These are phyloP conservation scores for Drosophila albomicans DNA, from an alignment of 1,140 invertebrate genomes.

Conservation along the genomic window DNA sequence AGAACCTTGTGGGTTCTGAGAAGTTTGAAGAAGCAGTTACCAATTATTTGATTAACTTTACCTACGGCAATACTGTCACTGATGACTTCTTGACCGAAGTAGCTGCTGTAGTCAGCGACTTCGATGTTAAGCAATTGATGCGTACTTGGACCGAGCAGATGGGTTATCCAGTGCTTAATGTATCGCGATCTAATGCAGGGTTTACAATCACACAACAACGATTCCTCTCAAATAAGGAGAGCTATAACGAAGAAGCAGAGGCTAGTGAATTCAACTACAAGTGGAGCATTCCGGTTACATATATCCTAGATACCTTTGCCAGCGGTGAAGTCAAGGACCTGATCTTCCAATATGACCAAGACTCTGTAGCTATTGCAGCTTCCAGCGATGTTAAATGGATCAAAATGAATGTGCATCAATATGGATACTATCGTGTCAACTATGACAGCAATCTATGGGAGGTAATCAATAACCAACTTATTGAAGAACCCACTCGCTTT, in stretches of 20 bases:
- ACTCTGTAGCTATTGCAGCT: constrained; percentile 16
- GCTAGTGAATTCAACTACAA: constrained; percentile 88
- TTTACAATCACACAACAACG: constrained; percentile 89
- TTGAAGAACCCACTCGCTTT: constrained; percentile 83
- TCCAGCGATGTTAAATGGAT: constrained; percentile 87
- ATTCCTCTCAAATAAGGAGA: constrained; percentile 89
- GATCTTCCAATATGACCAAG: constrained; percentile 68
- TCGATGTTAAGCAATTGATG: constrained; percentile 90
- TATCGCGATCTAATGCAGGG: constrained; percentile 84
- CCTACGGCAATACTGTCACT: constrained; percentile 92
- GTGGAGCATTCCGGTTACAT: constrained; percentile 94
- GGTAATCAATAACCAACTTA: constrained; percentile 87
- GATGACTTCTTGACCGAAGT: constrained; percentile 90
- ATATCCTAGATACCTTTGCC: constrained; percentile 86
- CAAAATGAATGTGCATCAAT: constrained; percentile 94
- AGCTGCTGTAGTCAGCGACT: constrained; percentile 81
- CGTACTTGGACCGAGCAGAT: constrained; percentile 97
- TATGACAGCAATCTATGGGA: constrained; percentile 90
- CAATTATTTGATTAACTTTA: constrained; percentile 90
- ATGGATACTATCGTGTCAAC: constrained; percentile 95
- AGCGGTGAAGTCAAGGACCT: constrained; percentile 48
- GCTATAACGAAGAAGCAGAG: constrained; percentile 84
- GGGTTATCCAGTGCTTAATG: constrained; percentile 93
- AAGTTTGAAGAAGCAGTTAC: constrained; percentile 91
- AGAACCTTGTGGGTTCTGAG: constrained; percentile 91